Base-by-base conservation (phyloP, 2,797 vertebrate genomes). In the Botia kubotai region DNA sequence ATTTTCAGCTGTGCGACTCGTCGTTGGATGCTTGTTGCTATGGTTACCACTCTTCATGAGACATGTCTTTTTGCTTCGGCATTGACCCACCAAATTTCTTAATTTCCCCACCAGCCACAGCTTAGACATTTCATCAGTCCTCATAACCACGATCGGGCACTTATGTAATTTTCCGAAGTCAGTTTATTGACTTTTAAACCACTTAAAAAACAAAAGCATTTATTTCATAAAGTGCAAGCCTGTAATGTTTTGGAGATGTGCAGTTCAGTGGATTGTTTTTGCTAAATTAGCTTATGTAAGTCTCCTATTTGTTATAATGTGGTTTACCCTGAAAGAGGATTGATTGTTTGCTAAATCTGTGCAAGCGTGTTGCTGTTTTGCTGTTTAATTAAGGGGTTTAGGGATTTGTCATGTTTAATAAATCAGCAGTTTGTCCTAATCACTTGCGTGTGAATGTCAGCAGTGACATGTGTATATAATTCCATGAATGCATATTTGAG, bases 11-110 rank as follows among this genome's bases (percentile, higher is more conserved):
- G 70, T 72, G 48, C 81, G 79, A 60, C 75, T 73, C 57, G 17
- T 84, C 82, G 81, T 84, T 78, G 72, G 79, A 84, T 82, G 85
- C 82, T 82, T 88, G 87, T 90, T 90, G 81, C 89, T 82, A 88
- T 88, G 87, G 89, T 88, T 89, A 90, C 89, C 79, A 58, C 75
- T 82, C 46, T 52, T 36, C 39, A 68, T 46, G 58, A 78, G 72
- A 73, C 62, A 66, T 79, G 79, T 75, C 73, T 80, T 73, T 58
- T 75, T 84, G 74, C 74, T 72, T 70, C 72, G 68, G 60, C 69
- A 55, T 26, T 79, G 70, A 83, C 84, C 82, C 65, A 75, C 77
- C 72, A 77, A 81, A 80, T 84, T 80, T 68, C 72, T 48, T 84
- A 74, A 78, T 83, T 83, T 79, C 60, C 52, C 63, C 17, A 83